Base-by-base conservation (phyloP, 2,888 invertebrate species). In the Cheilosia variabilis region DNA sequence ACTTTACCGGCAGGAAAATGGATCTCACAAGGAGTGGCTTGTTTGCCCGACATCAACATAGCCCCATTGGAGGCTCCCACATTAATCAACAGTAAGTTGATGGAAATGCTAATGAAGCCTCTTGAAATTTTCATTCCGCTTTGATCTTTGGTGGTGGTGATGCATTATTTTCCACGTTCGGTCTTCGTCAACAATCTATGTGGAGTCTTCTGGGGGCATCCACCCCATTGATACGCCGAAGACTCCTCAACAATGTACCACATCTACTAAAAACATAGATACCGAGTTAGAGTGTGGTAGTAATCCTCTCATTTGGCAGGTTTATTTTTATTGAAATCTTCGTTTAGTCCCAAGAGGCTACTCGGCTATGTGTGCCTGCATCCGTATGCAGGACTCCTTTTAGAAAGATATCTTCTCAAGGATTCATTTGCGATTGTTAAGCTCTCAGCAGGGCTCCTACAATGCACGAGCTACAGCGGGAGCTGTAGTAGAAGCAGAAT, bases 71-170 rank as follows among this genome's bases (percentile, higher is more conserved):
- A 52, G 19, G 41, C 9, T 52, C 24, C 58, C 73, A 63, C 55
- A 53, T 75, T 75, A 66, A 65, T 75, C 75, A 75, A n/a, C 50
- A 75, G 57, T 41, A 66, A 66, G 47, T 55, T 57, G 50, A 66
- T 47, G 27, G 41, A 50, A 66, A 66, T 50, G 47, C 75, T 75
- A 75, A 75, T 75, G 75, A 75, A 75, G 55, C 27, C 57, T 37
- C 50, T 65, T 73, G 47, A 65, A 65, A 62, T 17, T 43, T 53
- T 52, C 31, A 45, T 31, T 45, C 45, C 3, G 31, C 63, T 63
- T 73, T 73, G 45, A 73, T 63, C 43, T 63, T 53, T 60, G 17
- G 53, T 71, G 17, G 53, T 27, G 17, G 47, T 24, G 47, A 63
- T 47, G 69, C 45, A 57, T 45, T 69, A 47, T 55, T 57, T 57